Evolutionary conservation across 2,888 invertebrate species (phyloP).

Genomic region (Watsonalla cultraria): DNA sequence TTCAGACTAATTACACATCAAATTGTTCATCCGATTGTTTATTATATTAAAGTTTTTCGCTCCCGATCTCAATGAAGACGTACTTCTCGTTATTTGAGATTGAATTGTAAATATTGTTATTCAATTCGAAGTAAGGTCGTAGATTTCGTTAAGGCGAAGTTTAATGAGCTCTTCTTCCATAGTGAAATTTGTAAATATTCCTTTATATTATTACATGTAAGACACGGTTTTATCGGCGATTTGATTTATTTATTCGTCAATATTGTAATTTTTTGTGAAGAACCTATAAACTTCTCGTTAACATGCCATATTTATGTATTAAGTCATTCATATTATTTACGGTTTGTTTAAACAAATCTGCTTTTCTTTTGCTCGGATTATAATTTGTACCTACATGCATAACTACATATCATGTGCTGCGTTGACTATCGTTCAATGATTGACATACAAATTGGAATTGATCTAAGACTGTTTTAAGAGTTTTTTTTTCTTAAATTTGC

Average conservation of each 20-base stretch:
- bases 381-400: conserved; percentile 43
- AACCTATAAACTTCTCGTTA: conserved; percentile 73
- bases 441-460: conserved; percentile 67
- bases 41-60: conserved; percentile 41
- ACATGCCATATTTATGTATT: conserved; percentile 76
- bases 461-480: conserved; percentile 71
- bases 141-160: conserved; percentile 56
- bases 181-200: conserved; percentile 78
- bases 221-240: conserved; percentile 69
- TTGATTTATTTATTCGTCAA: conserved; percentile 70
- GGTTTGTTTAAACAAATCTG: conserved; percentile 39
- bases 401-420: conserved; percentile 47
- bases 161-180: conserved; percentile 71
- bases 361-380: conserved; percentile 30
- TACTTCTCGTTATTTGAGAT: conserved; percentile 54
- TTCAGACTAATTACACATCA: conserved; percentile 7
- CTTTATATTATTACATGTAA: conserved; percentile 54
- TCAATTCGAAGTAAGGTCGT: conserved; percentile 51
- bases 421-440: conserved; percentile 27
- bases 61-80: conserved; percentile 56
- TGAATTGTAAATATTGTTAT: conserved; percentile 74
- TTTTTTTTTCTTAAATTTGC: conserved; percentile 41
- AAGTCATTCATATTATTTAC: conserved; percentile 62
- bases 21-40: conserved; percentile 46
- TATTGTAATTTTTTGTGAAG: conserved; percentile 71